Base-by-base conservation (phyloP, 2,797 vertebrate genomes). In the Xenopus petersii region DNA sequence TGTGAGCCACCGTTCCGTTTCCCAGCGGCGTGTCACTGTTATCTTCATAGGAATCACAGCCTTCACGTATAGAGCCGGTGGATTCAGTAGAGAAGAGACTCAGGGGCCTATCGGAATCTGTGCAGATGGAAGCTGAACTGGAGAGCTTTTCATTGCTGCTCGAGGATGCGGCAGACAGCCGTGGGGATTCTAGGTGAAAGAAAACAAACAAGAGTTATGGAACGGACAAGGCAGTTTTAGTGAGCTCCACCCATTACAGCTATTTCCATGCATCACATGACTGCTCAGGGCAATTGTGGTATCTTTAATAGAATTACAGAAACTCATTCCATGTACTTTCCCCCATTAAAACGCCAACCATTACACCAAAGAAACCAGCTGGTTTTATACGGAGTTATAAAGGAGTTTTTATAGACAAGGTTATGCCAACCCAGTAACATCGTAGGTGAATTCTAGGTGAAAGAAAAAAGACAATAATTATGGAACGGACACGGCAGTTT, bases 1-100 rank as follows among this genome's bases (percentile, higher is more conserved):
- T 83, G 5, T 90, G 87, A 80, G 90, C 87, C 58, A 89, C n/a
- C 47, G 84, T 82, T 0, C 85, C 82, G 9, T 72, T 68, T 36
- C 8, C 21, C 10, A 15, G 3, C 8, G 15, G 51, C 13, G 24
- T 24, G 9, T 64, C 21, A 6, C 67, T 1, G 85, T 75, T 67
- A 78, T 90, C 88, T 48, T 92, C 93, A 67, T 92, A 94, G 83
- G 94, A 91, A 86, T 89, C 82, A 6, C 17, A 83, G 74, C 88
- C 76, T 73, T 95, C 94, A 0, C 87, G 82, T 10, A 92, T 93
- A 0, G 94, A 96, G 21, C 89, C 89, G 0, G 93, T 94, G 0
- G 94, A 95, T 1, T 93, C 85, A 13, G 84, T 91, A 72, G 93
- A 93, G 75, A 88, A 87, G 0, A 86, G 77, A 82, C 91, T 96